Evolutionary conservation across 1,140 invertebrate species (phyloP).

Genomic region (Delia radicum): DNA sequence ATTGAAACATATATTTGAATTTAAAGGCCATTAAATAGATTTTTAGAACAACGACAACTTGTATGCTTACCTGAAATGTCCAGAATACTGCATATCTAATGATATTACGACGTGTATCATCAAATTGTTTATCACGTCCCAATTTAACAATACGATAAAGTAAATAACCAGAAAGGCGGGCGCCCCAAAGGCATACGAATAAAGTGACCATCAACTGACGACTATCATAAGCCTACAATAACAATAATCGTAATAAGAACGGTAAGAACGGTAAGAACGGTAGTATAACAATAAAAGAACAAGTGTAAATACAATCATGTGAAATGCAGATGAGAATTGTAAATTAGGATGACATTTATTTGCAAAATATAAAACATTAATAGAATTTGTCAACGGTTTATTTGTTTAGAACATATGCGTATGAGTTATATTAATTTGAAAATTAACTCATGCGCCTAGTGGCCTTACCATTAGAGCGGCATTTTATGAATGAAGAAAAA

Average conservation of each 20-base stretch:
- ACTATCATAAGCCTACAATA: conserved; percentile 76
- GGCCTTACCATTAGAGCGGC: too few species aligned
- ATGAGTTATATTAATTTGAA: too few species aligned
- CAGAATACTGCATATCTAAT: conserved; percentile 87
- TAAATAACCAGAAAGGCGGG: conserved; percentile 79
- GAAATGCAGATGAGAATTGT: neutral
- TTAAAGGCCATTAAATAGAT: too few species aligned
- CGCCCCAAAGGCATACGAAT: conserved; percentile 84
- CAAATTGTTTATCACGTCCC: conserved; percentile 86
- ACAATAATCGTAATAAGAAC: too few species aligned
- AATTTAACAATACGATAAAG: conserved; percentile 86
- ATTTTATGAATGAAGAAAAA: too few species aligned
- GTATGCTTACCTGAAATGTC: conserved; percentile 84
- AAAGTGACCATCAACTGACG: conserved; percentile 85
- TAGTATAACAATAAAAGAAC: neutral
- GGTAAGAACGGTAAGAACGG: neutral
- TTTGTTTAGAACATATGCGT: too few species aligned
- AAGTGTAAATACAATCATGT: neutral
- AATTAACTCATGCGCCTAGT: too few species aligned
- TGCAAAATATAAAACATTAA: too few species aligned
- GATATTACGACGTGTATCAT: conserved; percentile 82
- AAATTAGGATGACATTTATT: too few species aligned
- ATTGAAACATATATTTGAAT: too few species aligned
- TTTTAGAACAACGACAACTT: too few species aligned
- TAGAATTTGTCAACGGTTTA: too few species aligned